Conservation (phyloP, 2,113 vertebrate genomes). For the Centropus bengalensis region DNA sequence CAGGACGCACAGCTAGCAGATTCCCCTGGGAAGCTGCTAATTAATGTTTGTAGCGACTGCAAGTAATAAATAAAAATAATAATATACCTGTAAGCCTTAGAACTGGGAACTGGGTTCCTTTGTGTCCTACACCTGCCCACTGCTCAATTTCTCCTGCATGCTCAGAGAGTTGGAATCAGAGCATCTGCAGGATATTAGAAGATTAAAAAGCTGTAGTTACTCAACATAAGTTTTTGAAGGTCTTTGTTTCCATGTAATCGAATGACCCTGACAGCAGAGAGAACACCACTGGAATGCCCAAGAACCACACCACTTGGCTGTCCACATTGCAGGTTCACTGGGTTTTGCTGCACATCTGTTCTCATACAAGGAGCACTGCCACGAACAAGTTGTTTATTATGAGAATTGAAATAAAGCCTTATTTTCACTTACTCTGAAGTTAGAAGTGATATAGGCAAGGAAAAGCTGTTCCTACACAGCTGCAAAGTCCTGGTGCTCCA, state of each 20-base stretch:
- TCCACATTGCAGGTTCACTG: background rate
- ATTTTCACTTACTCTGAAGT: background rate
- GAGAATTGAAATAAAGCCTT: background rate
- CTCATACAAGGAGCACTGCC: background rate
- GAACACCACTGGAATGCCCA: background rate
- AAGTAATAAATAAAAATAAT: slow-evolving; percentile 45
- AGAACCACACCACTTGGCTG: background rate
- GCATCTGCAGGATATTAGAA: background rate
- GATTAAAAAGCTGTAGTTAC: background rate
- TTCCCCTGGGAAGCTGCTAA: slow-evolving; percentile 27
- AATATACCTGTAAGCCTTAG: background rate
- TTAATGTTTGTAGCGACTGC: slow-evolving; percentile 17
- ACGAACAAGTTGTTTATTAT: background rate
- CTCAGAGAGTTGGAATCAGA: background rate
- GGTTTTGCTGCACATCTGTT: background rate
- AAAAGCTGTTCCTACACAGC: background rate
- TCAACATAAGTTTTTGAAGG: background rate
- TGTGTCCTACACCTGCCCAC: background rate
- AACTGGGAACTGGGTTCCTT: background rate
- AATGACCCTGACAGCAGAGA: background rate
- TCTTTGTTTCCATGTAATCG: background rate
- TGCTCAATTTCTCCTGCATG: background rate
- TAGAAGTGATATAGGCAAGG: background rate
- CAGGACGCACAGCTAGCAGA: background rate
- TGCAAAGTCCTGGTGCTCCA: background rate